These are phyloP conservation scores for Lophius americanus DNA, from an alignment of 2,797 vertebrate genomes.

Conservation along the genomic window DNA sequence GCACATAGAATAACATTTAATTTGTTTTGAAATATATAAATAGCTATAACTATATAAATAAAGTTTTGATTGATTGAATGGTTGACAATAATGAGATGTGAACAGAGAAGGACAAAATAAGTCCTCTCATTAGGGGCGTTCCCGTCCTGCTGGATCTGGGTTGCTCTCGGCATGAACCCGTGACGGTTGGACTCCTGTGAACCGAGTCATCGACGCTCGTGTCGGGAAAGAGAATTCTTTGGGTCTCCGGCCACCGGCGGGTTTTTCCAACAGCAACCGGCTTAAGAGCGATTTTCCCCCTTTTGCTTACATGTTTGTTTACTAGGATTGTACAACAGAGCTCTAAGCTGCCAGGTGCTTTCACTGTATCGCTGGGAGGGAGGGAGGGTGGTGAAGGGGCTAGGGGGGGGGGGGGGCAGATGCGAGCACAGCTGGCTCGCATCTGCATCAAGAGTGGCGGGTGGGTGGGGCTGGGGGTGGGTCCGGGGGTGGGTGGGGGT, in stretches of 20 bases:
- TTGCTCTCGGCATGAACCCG: slow-evolving; percentile 33
- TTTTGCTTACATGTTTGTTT: slow-evolving; percentile 73
- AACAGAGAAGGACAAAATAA: slow-evolving; percentile 20
- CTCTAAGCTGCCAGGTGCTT: slow-evolving; percentile 62
- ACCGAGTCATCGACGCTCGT: no score
- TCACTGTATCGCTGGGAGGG: slow-evolving; percentile 43
- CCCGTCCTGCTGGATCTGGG: slow-evolving; percentile 24
- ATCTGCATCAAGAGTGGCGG: slow-evolving; percentile 22
- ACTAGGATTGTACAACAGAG: slow-evolving; percentile 56
- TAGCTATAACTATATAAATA: no score
- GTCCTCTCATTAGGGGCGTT: slow-evolving; percentile 12
- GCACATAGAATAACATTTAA: no score
- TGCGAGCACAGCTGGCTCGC: slow-evolving; percentile 41
- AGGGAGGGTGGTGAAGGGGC: background rate
- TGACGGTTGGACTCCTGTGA: background rate
- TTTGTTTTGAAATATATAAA: no score
- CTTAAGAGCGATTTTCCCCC: slow-evolving; percentile 62
- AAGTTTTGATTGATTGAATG: no score
- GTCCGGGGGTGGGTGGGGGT: no score
- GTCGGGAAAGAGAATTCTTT: background rate
- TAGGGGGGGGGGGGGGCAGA: no score
- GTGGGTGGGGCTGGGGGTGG: background rate
- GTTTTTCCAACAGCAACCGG: slow-evolving; percentile 39
- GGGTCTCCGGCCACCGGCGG: slow-evolving; percentile 7
- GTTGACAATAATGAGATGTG: no score